A percentile compares a stretch with the other conserved stretches of the same genome.
These are phyloP conservation scores for Pseudomugil gertrudae DNA, from an alignment of 2,797 vertebrate genomes.

Conservation along the genomic window DNA sequence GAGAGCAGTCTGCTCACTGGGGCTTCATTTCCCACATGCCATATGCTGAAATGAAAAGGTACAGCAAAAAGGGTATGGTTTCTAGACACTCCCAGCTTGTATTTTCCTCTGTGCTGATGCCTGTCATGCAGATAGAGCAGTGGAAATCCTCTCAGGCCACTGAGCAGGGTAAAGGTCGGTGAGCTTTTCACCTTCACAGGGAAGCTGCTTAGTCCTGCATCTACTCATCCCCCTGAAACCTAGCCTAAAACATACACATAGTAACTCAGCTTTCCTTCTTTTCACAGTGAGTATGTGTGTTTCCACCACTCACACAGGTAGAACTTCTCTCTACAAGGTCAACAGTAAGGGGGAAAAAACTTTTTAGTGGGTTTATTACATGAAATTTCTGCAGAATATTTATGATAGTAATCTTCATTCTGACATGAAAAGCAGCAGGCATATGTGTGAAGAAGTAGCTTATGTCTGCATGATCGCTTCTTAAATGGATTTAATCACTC, in stretches of 20 bases:
- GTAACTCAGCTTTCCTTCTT: conserved; percentile 22
- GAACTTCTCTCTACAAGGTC: conserved; percentile 33
- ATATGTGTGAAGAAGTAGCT: conserved; percentile 42
- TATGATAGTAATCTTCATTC: conserved; percentile 50
- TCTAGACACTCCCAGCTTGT: conserved; percentile 21
- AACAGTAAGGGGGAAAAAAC: conserved; percentile 51
- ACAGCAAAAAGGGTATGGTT: conserved; percentile 1
- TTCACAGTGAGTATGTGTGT: conserved; percentile 13
- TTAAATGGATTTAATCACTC: conserved; percentile 73
- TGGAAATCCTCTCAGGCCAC: conserved; percentile 50
- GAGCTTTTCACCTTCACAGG: conserved; percentile 6
- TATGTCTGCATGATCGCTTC: conserved; percentile 54
- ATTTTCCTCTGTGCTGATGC: conserved; percentile 43
- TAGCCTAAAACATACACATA: conserved; percentile 12
- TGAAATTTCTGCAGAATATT: conserved; percentile 57
- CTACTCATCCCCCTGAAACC: not conserved
- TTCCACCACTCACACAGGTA: conserved; percentile 31
- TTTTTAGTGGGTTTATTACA: conserved; percentile 61
- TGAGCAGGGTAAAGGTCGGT: conserved; percentile 41
- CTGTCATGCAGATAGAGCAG: conserved; percentile 43
- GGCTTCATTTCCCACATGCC: conserved; percentile 15
- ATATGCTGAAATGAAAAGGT: conserved; percentile 43
- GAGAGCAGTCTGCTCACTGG: conserved; percentile 11
- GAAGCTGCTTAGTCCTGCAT: conserved; percentile 1
- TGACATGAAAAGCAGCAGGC: conserved; percentile 46